A percentile compares a stretch with the other conserved stretches of the same genome.
Conservation (phyloP, 1,140 invertebrate species). For the Drosophila subobscura region DNA sequence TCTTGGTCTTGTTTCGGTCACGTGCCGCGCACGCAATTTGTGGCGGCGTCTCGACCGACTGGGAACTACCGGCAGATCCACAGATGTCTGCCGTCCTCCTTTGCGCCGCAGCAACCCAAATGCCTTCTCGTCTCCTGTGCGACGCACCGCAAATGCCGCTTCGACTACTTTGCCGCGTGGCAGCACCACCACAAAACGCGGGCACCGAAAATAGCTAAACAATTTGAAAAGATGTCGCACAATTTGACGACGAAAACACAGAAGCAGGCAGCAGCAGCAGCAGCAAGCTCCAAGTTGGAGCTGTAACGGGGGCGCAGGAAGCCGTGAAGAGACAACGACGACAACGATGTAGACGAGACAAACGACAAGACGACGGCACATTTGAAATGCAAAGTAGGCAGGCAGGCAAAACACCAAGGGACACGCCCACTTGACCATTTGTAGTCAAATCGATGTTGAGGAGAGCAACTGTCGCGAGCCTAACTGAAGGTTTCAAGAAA, state of each 20-base stretch:
- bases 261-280: constrained; percentile 3
- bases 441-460: constrained; percentile 1
- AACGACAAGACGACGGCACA: constrained; percentile 51
- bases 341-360: constrained; percentile 48
- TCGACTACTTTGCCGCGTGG: too few relatives aligned
- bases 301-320: not conserved
- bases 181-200: constrained; percentile 1
- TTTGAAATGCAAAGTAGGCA: constrained; percentile 75
- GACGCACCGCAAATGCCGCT: too few relatives aligned
- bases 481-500: too few relatives aligned
- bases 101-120: too few relatives aligned
- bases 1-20: constrained; percentile 45
- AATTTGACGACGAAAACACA: constrained; percentile 62
- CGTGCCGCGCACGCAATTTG: constrained; percentile 62
- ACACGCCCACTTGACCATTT: constrained; percentile 39
- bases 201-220: constrained; percentile 73
- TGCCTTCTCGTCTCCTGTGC: too few relatives aligned
- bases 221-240: constrained; percentile 78
- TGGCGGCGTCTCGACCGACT: constrained; percentile 41
- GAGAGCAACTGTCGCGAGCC: too few relatives aligned
- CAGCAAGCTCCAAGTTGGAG: not conserved
- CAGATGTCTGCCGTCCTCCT: constrained; percentile 29
- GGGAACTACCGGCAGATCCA: constrained; percentile 33
- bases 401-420: constrained; percentile 46
- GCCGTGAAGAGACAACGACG: constrained; percentile 1